phyloP scores from a whole-genome alignment of 2,113 vertebrate genomes.

The Ptilorrhoa leucosticta region DNA sequence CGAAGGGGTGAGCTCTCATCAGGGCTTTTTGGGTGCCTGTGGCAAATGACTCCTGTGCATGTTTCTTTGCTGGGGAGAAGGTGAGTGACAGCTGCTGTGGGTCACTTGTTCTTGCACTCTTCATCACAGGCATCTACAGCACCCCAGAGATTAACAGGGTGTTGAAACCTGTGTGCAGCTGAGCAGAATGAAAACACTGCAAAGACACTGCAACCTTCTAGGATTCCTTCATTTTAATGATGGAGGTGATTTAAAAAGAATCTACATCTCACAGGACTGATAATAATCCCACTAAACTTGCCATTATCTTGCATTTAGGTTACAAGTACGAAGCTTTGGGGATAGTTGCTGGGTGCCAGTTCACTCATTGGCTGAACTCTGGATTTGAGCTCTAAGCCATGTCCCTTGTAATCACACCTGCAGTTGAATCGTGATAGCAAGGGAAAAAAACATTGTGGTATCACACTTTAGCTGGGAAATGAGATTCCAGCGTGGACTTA shows the following conservation, averaged over 20 bases:
- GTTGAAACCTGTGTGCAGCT: background rate
- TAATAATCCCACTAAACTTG: background rate
- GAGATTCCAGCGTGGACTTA: rapidly evolving
- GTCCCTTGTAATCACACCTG: background rate
- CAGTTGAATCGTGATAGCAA: background rate
- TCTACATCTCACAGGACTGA: background rate
- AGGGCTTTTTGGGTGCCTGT: background rate
- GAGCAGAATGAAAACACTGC: background rate
- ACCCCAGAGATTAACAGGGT: rapidly evolving
- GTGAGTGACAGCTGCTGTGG: background rate
- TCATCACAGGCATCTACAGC: background rate
- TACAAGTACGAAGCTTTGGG: background rate
- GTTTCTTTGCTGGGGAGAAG: background rate
- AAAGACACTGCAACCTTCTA: background rate
- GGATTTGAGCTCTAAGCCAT: background rate
- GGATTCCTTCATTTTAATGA: background rate
- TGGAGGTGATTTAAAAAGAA: background rate
- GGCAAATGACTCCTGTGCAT: background rate
- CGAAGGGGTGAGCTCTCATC: background rate
- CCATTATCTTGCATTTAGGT: background rate
- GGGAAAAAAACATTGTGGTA: background rate
- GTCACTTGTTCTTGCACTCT: background rate
- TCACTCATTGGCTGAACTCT: background rate
- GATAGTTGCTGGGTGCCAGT: background rate
- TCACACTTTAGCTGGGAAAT: background rate